Evolutionary conservation across 35 echinoderm and acorn worm species (phyloP).

Genomic region (Heliocidaris erythrogramma): DNA sequence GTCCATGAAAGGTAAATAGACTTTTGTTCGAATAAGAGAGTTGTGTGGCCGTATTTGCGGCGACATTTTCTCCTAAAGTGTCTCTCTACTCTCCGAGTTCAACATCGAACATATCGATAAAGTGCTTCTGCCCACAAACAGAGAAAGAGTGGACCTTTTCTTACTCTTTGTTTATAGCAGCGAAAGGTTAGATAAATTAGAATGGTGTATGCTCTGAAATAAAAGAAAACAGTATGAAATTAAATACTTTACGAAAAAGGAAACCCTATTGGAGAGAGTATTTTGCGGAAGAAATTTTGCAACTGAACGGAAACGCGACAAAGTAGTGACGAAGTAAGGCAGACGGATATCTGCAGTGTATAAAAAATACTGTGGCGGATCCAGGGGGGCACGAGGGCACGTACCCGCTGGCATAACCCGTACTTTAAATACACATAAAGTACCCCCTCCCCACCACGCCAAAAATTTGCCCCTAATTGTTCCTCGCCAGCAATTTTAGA

Average conservation of each 20-base stretch:
- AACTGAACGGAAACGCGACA: not conserved
- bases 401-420: too few relatives aligned
- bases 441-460: too few relatives aligned
- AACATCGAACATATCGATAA: conserved; percentile 4
- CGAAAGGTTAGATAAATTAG: conserved; percentile 4
- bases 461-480: too few relatives aligned
- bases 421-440: too few relatives aligned
- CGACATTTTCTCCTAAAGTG: conserved; percentile 16
- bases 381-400: too few relatives aligned
- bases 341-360: not conserved
- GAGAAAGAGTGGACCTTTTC: not conserved
- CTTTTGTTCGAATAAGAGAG: conserved; percentile 12
- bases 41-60: not conserved
- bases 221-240: not conserved
- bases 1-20: conserved; percentile 43
- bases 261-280: not conserved
- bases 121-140: not conserved
- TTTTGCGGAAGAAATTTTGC: not conserved
- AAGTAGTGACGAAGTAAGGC: not conserved
- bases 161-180: not conserved
- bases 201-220: not conserved
- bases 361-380: not conserved
- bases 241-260: not conserved
- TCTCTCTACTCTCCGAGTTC: not conserved
- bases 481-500: too few relatives aligned